Conservation (phyloP, 2,113 vertebrate species). For the Pitta sordida region DNA sequence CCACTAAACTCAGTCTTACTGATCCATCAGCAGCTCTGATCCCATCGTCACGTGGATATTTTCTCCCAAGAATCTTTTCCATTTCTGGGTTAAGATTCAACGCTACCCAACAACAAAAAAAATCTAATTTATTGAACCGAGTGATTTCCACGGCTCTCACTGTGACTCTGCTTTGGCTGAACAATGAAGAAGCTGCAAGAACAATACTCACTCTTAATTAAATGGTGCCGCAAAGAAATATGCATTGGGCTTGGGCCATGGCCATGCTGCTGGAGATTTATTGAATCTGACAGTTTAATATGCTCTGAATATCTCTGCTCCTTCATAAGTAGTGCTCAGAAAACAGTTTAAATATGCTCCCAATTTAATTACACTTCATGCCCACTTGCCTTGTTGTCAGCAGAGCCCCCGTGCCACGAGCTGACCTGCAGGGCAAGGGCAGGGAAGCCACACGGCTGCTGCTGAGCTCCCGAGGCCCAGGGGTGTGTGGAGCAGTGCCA, state of each 20-base stretch:
- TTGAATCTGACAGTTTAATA: conserved; percentile 57
- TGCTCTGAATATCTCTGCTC: conserved; percentile 4
- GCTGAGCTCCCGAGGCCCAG: not conserved
- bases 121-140: not conserved
- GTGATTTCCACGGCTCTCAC: not conserved
- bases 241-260: not conserved
- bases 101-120: not conserved
- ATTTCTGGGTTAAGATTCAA: not conserved
- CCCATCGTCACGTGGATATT: not conserved
- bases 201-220: conserved; percentile 47
- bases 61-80: not conserved
- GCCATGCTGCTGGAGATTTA: conserved; percentile 32
- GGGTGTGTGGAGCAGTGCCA: fast-evolving
- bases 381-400: not conserved
- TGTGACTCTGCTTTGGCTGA: not conserved
- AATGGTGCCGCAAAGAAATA: conserved; percentile 28
- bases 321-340: conserved; percentile 29
- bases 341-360: conserved; percentile 42
- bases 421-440: not conserved
- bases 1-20: not conserved
- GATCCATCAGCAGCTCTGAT: not conserved
- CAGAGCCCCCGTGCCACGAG: not conserved
- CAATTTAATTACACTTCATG: conserved; percentile 34
- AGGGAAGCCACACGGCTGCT: not conserved
- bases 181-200: conserved; percentile 36